Evolutionary conservation across 2,113 vertebrate genomes (phyloP).

Genomic region (Oceanodroma tethys): DNA sequence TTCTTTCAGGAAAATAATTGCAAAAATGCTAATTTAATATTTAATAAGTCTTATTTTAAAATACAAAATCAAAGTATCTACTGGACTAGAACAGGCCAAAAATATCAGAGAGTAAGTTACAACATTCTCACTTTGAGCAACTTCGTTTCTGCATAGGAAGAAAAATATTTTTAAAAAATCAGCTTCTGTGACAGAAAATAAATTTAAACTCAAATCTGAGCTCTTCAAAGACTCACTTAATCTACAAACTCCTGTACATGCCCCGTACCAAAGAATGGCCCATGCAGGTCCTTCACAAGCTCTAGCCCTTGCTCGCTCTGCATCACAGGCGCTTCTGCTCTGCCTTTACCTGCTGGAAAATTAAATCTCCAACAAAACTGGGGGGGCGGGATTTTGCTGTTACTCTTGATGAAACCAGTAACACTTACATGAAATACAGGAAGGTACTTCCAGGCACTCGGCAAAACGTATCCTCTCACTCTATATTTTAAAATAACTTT

Average conservation of each 20-base stretch:
- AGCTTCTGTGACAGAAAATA: not conserved
- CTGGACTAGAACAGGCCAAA: not conserved
- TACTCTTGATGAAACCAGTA: not conserved
- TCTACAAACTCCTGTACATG: not conserved
- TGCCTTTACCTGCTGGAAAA: not conserved
- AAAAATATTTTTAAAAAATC: not conserved
- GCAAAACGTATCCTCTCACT: not conserved
- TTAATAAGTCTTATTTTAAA: not conserved
- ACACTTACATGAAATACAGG: not conserved
- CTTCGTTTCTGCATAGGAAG: not conserved
- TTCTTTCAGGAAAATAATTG: not conserved
- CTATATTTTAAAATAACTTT: not conserved
- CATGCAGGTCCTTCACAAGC: not conserved
- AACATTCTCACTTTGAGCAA: not conserved
- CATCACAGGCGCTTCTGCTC: accelerated
- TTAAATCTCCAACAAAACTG: not conserved
- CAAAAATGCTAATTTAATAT: not conserved
- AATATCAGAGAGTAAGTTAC: not conserved
- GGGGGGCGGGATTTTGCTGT: not conserved
- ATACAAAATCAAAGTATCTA: not conserved
- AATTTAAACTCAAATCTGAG: not conserved
- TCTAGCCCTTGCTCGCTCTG: not conserved
- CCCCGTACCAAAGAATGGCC: not conserved
- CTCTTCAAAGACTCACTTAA: not conserved
- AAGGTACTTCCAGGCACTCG: not conserved